Evolutionary conservation across 2,113 vertebrate genomes (phyloP).

Genomic region (Nycticebus coucang): DNA sequence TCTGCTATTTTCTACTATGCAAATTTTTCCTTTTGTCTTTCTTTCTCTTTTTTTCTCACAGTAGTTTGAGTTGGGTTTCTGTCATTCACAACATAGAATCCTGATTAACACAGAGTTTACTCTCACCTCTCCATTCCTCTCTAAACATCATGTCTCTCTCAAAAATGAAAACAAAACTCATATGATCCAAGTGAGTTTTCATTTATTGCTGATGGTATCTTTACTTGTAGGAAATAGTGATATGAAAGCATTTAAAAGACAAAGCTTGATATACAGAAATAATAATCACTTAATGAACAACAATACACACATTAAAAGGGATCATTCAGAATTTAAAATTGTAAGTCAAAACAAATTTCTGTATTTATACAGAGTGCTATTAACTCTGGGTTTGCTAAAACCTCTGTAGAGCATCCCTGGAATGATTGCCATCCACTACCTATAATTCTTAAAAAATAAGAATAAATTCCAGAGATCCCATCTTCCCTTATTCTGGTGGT

Average conservation of each 20-base stretch:
- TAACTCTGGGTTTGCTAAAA: constrained; percentile 16
- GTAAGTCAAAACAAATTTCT: background rate
- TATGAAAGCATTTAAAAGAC: background rate
- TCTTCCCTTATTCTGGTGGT: background rate
- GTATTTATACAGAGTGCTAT: background rate
- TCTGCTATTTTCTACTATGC: background rate
- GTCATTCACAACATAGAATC: background rate
- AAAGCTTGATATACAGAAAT: constrained; percentile 15
- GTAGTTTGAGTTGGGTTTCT: background rate
- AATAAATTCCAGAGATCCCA: background rate
- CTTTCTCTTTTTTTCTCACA: background rate
- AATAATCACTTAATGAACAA: background rate
- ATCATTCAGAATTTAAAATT: constrained; percentile 14
- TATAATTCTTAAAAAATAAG: constrained; percentile 22
- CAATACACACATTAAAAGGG: background rate
- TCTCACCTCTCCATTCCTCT: background rate
- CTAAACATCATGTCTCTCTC: background rate
- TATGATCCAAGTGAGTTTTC: background rate
- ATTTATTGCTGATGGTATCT: constrained; percentile 33
- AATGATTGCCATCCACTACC: background rate
- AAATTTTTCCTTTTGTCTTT: background rate
- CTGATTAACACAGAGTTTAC: background rate
- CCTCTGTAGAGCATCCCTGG: background rate
- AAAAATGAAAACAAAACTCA: constrained; percentile 43
- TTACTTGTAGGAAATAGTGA: constrained; percentile 44